These are phyloP conservation scores for Sipunculus nudus DNA, from an alignment of 2,888 invertebrate species.

Conservation along the genomic window DNA sequence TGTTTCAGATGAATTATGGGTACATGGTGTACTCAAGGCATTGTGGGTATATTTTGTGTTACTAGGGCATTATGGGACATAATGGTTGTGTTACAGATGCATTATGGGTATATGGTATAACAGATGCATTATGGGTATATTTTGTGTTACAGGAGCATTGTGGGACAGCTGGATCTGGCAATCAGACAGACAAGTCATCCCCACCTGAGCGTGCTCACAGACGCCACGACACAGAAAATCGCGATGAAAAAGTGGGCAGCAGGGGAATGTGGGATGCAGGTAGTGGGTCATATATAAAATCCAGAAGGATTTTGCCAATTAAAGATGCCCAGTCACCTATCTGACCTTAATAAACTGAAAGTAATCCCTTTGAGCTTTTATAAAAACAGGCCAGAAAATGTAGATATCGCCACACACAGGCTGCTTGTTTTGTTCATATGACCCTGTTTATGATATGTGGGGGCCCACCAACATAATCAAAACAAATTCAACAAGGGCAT, in stretches of 20 bases:
- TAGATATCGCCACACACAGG: too few species aligned
- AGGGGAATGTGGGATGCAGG: slow-evolving; percentile 46
- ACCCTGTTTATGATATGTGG: too few species aligned
- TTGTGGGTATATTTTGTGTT: background rate
- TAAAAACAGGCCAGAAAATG: too few species aligned
- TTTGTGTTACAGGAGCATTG: slow-evolving; percentile 17
- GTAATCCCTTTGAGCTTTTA: too few species aligned
- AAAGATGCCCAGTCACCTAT: too few species aligned
- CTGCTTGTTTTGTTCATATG: too few species aligned
- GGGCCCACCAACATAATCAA: too few species aligned
- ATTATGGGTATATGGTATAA: background rate
- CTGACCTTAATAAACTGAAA: too few species aligned
- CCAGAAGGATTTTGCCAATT: too few species aligned
- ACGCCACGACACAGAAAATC: slow-evolving; percentile 59
- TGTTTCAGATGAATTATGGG: background rate
- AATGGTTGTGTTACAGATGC: background rate
- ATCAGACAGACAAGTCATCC: slow-evolving; percentile 43
- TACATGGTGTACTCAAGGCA: background rate
- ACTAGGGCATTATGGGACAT: slow-evolving; percentile 12
- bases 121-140: background rate
- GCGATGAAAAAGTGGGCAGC: slow-evolving; percentile 61
- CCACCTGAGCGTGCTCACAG: slow-evolving; percentile 55
- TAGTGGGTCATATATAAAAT: too few species aligned
- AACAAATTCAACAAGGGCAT: too few species aligned
- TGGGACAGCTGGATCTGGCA: slow-evolving; percentile 43